These are phyloP conservation scores for Brachynemurus nebulosus DNA, from an alignment of 2,888 invertebrate genomes.

Conservation along the genomic window DNA sequence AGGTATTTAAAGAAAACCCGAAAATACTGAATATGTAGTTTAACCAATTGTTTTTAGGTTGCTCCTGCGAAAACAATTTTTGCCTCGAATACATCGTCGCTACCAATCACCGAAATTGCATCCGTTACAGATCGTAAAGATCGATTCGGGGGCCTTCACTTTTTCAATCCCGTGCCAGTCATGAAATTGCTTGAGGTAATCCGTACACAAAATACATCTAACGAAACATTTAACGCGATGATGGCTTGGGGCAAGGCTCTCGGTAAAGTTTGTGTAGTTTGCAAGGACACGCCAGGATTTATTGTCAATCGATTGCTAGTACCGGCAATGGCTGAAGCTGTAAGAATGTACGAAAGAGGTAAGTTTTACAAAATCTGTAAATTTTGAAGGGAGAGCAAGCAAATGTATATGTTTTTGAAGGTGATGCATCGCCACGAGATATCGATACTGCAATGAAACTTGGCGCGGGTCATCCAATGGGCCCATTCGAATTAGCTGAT, in stretches of 20 bases:
- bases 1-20: slow-evolving; percentile 15
- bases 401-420: no score
- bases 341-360: slow-evolving; percentile 66
- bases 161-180: slow-evolving; percentile 84
- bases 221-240: slow-evolving; percentile 56
- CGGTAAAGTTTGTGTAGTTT: slow-evolving; percentile 73
- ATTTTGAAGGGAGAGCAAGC: no score
- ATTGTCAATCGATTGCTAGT: slow-evolving; percentile 79
- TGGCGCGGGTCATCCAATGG: slow-evolving; percentile 83
- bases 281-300: slow-evolving; percentile 87
- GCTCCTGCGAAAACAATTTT: slow-evolving; percentile 63
- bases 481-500: slow-evolving; percentile 73
- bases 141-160: slow-evolving; percentile 75
- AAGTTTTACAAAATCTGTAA: no score
- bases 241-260: slow-evolving; percentile 69
- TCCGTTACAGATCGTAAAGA: slow-evolving; percentile 56
- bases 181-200: slow-evolving; percentile 82
- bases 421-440: slow-evolving; percentile 57
- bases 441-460: slow-evolving; percentile 84
- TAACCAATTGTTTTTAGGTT: slow-evolving; percentile 39
- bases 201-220: slow-evolving; percentile 58
- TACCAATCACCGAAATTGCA: slow-evolving; percentile 71
- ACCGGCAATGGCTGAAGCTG: slow-evolving; percentile 70
- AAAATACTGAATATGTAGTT: no score
- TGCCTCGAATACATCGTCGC: slow-evolving; percentile 80